These are phyloP conservation scores for Poeciliopsis occidentalis DNA, from an alignment of 2,113 vertebrate species.

Conservation along the genomic window DNA sequence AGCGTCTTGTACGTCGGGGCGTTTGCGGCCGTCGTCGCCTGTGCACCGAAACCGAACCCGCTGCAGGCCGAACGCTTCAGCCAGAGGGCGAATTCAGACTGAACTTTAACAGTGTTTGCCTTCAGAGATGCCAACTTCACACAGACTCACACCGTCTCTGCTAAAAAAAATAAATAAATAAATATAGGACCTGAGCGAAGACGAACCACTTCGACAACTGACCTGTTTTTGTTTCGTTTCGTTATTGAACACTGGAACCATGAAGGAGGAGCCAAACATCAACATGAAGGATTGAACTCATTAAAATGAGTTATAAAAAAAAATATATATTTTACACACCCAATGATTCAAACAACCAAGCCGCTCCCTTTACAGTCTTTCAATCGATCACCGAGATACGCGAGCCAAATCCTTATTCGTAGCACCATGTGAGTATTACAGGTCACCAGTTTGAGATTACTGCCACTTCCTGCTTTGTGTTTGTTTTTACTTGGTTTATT, in stretches of 20 bases:
- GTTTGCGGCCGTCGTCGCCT: constrained; percentile 50
- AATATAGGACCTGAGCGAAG: constrained; percentile 29
- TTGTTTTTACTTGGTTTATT: constrained; percentile 35
- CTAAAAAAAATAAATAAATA: background rate
- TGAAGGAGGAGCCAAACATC: constrained; percentile 58
- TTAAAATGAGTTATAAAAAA: constrained; percentile 27
- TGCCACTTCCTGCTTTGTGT: constrained; percentile 58
- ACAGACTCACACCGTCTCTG: constrained; percentile 28
- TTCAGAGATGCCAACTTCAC: constrained; percentile 12
- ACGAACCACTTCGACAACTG: constrained; percentile 36
- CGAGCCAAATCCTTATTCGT: constrained; percentile 56
- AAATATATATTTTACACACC: constrained; percentile 13
- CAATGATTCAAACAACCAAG: constrained; percentile 31
- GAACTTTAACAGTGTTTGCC: constrained; percentile 11
- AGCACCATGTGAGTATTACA: constrained; percentile 59
- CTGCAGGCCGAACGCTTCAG: constrained; percentile 47
- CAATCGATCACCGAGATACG: constrained; percentile 38
- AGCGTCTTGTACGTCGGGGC: constrained; percentile 1
- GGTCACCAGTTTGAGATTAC: constrained; percentile 36
- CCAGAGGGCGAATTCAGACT: constrained; percentile 23
- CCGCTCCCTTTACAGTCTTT: constrained; percentile 47
- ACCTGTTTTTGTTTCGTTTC: constrained; percentile 14
- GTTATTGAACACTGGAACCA: constrained; percentile 40
- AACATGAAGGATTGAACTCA: constrained; percentile 75
- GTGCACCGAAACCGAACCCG: constrained; percentile 54